A percentile compares a stretch with the other conserved stretches of the same genome.
Evolutionary conservation across 2,888 invertebrate species (phyloP).

Genomic region (Hypercompe scribonia): DNA sequence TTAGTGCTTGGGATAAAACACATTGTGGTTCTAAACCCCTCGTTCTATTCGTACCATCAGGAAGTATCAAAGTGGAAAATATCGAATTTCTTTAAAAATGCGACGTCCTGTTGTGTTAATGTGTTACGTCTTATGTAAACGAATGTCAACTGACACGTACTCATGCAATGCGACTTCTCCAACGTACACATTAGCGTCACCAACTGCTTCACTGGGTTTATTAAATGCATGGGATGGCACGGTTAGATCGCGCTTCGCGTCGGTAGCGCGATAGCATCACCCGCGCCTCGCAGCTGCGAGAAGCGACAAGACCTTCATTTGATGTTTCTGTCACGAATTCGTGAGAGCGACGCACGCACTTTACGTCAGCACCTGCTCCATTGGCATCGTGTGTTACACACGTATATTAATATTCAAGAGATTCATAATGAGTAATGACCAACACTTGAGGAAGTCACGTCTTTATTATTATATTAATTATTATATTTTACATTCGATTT

Average conservation of each 20-base stretch:
- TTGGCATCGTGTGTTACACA: background rate
- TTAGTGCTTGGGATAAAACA: background rate
- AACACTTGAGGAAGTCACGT: background rate
- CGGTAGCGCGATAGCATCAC: background rate
- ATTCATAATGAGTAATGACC: background rate
- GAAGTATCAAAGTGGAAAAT: background rate
- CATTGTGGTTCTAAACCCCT: background rate
- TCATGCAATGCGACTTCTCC: constrained; percentile 12
- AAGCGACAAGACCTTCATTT: constrained; percentile 28
- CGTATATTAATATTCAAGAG: background rate
- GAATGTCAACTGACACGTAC: background rate
- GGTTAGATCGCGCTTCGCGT: background rate
- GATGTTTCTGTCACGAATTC: constrained; percentile 22
- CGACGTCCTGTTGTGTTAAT: background rate
- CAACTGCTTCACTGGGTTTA: background rate
- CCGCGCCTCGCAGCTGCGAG: background rate
- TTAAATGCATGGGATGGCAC: background rate
- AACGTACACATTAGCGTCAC: background rate
- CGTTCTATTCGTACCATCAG: background rate
- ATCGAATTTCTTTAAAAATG: background rate
- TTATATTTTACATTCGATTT: background rate
- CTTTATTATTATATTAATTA: background rate
- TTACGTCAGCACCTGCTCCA: constrained; percentile 29
- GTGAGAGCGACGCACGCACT: constrained; percentile 18
- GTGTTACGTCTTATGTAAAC: constrained; percentile 5